Percentiles rank a stretch among this genome's conserved stretches.
These are phyloP conservation scores for Picathartes gymnocephalus DNA, from an alignment of 2,113 vertebrate genomes.

Conservation along the genomic window DNA sequence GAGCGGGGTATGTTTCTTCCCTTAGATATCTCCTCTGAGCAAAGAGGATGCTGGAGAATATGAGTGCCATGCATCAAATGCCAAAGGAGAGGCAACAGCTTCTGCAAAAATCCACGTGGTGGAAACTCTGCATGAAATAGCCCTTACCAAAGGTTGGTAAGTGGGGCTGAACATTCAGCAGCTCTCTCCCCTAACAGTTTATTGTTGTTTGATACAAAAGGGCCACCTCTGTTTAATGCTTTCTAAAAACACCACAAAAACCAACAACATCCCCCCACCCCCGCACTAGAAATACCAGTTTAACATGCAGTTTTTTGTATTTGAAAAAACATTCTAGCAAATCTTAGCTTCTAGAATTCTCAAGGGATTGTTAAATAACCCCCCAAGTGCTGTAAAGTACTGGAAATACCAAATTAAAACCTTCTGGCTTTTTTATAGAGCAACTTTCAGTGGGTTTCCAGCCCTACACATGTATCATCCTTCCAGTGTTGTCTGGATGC, in stretches of 20 bases:
- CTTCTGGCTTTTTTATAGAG: not conserved
- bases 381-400: not conserved
- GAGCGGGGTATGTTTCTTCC: not conserved
- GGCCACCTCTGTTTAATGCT: not conserved
- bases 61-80: slow-evolving; percentile 87
- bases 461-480: not conserved
- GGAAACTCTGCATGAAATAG: slow-evolving; percentile 78
- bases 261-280: rapidly evolving
- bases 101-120: slow-evolving; percentile 83
- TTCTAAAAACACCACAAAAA: not conserved
- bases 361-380: not conserved
- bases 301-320: not conserved
- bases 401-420: not conserved
- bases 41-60: slow-evolving; percentile 86
- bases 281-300: not conserved
- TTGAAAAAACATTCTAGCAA: not conserved
- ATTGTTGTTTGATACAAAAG: not conserved
- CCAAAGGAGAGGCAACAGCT: slow-evolving; percentile 84
- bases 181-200: not conserved
- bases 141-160: slow-evolving; percentile 75
- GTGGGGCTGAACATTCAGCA: not conserved
- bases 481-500: not conserved
- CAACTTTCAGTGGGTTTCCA: not conserved
- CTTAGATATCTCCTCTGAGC: slow-evolving; percentile 87
- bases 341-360: not conserved